These are phyloP conservation scores for Propithecus deckenii DNA, from an alignment of 2,797 vertebrate genomes.

Conservation along the genomic window DNA sequence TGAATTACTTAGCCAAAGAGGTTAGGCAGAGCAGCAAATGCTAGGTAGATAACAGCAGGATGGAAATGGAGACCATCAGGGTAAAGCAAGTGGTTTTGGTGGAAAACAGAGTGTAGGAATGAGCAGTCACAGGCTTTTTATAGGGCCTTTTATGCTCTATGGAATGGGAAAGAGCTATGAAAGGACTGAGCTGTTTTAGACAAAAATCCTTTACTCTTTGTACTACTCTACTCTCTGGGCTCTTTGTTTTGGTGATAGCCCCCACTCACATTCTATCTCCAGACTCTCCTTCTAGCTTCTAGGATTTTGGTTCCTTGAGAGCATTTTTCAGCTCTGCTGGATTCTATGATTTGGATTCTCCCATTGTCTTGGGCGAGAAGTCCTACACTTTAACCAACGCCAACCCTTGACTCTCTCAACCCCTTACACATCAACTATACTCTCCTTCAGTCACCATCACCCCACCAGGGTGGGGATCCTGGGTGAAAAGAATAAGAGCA, in stretches of 20 bases:
- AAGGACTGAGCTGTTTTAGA: not conserved
- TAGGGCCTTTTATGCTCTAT: not conserved
- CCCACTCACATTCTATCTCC: not conserved
- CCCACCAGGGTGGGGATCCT: not conserved
- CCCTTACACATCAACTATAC: not conserved
- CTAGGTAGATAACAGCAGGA: not conserved
- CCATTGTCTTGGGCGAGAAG: not conserved
- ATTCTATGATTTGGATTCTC: not conserved
- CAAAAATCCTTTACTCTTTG: not conserved
- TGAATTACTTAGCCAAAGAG: not conserved
- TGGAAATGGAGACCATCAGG: not conserved
- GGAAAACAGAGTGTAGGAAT: not conserved
- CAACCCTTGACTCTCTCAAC: not conserved
- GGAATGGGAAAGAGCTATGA: not conserved
- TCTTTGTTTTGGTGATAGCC: slow-evolving; percentile 17
- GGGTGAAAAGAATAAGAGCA: not conserved
- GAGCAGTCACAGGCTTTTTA: not conserved
- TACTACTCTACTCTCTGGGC: not conserved
- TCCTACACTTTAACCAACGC: not conserved
- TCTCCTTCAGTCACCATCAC: not conserved
- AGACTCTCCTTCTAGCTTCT: not conserved
- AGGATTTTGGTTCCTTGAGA: not conserved
- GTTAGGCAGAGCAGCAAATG: not conserved
- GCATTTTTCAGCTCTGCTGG: not conserved
- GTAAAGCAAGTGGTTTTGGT: not conserved